phyloP scores from a whole-genome alignment of 2,797 vertebrate genomes.

The Sus cebifrons region DNA sequence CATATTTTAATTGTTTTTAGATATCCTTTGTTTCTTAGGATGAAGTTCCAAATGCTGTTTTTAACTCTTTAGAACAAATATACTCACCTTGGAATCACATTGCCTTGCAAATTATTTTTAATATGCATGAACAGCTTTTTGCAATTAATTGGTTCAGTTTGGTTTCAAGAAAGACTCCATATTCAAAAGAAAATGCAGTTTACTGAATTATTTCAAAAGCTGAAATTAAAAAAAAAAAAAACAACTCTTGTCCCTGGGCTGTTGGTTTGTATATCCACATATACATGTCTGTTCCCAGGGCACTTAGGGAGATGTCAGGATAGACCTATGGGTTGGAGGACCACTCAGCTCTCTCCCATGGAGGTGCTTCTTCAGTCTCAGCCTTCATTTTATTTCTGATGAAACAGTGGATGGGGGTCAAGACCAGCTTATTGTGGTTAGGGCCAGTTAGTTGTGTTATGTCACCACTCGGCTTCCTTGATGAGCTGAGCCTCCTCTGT shows the following conservation, averaged over 20 bases:
- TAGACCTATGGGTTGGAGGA: too few relatives aligned
- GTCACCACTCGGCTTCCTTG: too few relatives aligned
- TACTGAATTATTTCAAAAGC: slow-evolving; percentile 41
- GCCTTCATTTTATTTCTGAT: too few relatives aligned
- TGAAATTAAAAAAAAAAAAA: background rate
- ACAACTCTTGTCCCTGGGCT: background rate
- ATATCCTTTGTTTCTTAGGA: background rate
- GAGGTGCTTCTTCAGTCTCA: too few relatives aligned
- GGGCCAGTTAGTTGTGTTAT: too few relatives aligned
- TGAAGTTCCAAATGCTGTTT: background rate
- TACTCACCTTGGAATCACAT: background rate
- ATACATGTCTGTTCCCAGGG: background rate
- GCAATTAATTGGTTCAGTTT: background rate
- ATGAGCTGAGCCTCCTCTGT: too few relatives aligned
- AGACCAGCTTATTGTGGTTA: too few relatives aligned
- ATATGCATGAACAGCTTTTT: background rate
- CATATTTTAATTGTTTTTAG: background rate
- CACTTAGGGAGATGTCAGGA: too few relatives aligned
- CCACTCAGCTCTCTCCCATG: too few relatives aligned
- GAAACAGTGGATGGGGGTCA: too few relatives aligned
- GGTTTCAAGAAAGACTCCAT: background rate
- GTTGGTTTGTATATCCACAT: background rate
- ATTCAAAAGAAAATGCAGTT: background rate
- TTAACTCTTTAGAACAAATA: slow-evolving; percentile 27
- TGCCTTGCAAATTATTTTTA: slow-evolving; percentile 18